Conservation (phyloP, 2,113 vertebrate genomes). For the Glaucomys volans region DNA sequence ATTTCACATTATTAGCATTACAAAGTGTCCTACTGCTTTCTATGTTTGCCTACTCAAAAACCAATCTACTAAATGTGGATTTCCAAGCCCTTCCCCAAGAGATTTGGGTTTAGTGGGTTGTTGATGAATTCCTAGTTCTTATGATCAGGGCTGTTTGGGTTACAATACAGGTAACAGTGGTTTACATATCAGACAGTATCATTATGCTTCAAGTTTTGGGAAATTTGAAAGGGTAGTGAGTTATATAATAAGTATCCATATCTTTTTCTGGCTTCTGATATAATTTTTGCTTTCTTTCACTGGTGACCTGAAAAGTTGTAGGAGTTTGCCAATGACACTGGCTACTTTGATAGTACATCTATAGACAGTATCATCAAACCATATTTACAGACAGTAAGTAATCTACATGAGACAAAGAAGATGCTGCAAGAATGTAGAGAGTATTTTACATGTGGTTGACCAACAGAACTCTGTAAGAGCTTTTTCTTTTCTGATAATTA, state of each 20-base stretch:
- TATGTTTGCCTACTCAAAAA: too few relatives aligned
- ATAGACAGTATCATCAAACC: neutral
- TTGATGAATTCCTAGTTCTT: neutral
- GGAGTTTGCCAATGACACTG: neutral
- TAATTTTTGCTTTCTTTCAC: neutral
- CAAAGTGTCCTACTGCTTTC: neutral
- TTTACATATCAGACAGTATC: neutral
- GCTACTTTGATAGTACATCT: neutral
- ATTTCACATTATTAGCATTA: neutral
- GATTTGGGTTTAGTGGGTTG: neutral
- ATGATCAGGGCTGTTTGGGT: neutral
- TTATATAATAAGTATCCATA: neutral
- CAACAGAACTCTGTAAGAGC: neutral
- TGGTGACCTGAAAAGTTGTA: neutral
- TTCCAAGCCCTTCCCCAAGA: neutral
- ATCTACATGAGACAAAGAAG: neutral
- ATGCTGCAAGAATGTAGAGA: neutral
- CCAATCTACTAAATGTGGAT: neutral
- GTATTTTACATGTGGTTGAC: neutral
- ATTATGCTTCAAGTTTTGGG: neutral
- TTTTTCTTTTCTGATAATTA: too few relatives aligned
- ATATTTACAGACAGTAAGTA: neutral
- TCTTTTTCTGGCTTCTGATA: neutral
- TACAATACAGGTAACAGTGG: neutral
- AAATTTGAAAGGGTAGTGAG: neutral